These are phyloP conservation scores for Idaea biselata DNA, from an alignment of 2,888 invertebrate genomes.

Conservation along the genomic window DNA sequence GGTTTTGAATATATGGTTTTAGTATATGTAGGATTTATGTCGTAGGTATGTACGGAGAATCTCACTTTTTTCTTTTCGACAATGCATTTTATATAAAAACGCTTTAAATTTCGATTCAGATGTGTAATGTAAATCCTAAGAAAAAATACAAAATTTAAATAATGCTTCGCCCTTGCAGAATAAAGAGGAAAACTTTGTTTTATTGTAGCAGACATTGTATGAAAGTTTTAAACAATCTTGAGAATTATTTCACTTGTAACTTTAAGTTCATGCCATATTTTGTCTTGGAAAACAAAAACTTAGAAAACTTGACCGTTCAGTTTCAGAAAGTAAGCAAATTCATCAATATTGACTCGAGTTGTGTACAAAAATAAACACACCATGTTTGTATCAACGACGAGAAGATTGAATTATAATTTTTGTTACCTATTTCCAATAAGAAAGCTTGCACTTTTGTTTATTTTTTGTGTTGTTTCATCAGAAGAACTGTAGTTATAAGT, in stretches of 20 bases:
- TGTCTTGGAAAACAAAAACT: conserved; percentile 3
- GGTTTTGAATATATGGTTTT: too few species aligned
- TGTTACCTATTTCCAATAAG: background rate
- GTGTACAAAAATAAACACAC: background rate
- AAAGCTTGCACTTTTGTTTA: too few species aligned
- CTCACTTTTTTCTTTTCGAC: too few species aligned
- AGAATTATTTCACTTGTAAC: background rate
- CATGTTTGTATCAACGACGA: background rate
- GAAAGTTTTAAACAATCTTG: background rate
- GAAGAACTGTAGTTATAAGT: too few species aligned
- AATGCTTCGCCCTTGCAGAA: background rate
- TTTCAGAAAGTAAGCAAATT: background rate
- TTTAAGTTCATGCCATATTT: conserved; percentile 3
- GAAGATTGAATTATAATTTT: background rate
- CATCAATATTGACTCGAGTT: background rate
- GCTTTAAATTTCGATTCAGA: too few species aligned
- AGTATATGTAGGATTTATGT: too few species aligned
- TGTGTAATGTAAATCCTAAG: background rate
- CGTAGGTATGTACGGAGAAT: too few species aligned
- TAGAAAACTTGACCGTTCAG: conserved; percentile 2
- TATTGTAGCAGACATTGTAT: background rate
- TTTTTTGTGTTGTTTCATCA: too few species aligned
- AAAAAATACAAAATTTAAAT: background rate
- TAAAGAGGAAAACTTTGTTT: background rate
- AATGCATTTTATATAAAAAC: too few species aligned